Conservation (phyloP, 2,797 vertebrate genomes). For the Manis crassicaudata region DNA sequence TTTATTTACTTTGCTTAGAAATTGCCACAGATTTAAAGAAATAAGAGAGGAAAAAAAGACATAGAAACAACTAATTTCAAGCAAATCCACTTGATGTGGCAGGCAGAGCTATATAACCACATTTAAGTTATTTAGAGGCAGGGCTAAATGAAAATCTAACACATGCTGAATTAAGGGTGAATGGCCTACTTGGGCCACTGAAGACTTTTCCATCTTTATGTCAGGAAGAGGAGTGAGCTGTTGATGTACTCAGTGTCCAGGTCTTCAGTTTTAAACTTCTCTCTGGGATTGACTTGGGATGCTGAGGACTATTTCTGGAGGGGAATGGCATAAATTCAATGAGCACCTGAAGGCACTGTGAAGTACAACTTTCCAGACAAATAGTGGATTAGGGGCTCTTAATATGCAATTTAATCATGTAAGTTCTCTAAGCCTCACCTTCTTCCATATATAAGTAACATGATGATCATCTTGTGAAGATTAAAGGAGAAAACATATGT, state of each 20-base stretch:
- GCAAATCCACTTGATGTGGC: not conserved
- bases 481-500: not conserved
- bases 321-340: not conserved
- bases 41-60: not conserved
- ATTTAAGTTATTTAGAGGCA: not conserved
- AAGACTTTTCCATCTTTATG: not conserved
- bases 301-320: not conserved
- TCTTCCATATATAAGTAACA: not conserved
- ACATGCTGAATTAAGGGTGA: not conserved
- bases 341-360: not conserved
- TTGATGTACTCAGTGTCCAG: not conserved
- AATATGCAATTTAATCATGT: not conserved
- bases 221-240: not conserved
- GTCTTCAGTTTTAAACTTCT: not conserved
- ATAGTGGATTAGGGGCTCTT: not conserved
- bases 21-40: not conserved
- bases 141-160: not conserved
- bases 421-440: not conserved
- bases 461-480: not conserved
- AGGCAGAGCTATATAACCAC: not conserved
- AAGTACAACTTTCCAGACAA: not conserved
- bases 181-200: not conserved
- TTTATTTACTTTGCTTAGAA: constrained; percentile 4
- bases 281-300: not conserved
- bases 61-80: not conserved